These are phyloP conservation scores for Jordanella pulchra DNA, from an alignment of 2,797 vertebrate genomes.

Conservation along the genomic window DNA sequence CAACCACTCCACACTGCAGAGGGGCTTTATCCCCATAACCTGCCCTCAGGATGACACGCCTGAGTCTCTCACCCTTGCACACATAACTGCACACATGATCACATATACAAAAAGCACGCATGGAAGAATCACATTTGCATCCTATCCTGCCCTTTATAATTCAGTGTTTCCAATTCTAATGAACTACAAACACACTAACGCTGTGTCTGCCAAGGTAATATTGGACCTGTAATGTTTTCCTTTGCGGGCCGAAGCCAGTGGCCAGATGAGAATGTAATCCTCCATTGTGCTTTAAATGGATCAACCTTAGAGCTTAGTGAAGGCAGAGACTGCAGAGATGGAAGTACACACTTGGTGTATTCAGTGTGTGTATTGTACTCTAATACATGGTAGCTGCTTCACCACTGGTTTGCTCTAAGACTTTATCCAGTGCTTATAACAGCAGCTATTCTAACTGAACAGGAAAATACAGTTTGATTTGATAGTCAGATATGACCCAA, in stretches of 20 bases:
- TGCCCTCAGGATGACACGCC: conserved; percentile 58
- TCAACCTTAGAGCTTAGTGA: conserved; percentile 67
- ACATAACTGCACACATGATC: conserved; percentile 5
- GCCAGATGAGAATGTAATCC: conserved; percentile 74
- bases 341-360: conserved; percentile 25
- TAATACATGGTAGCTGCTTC: conserved; percentile 29
- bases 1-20: conserved; percentile 73
- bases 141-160: conserved; percentile 16
- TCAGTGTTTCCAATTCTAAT: conserved; percentile 48
- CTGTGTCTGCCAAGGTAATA: conserved; percentile 51
- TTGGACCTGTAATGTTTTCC: conserved; percentile 51
- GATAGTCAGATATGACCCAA: neutral
- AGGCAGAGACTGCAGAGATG: conserved; percentile 40
- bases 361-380: conserved; percentile 30
- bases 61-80: conserved; percentile 37
- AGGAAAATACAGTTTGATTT: neutral
- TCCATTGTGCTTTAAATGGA: conserved; percentile 74
- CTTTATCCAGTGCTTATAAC: neutral
- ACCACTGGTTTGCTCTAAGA: conserved; percentile 8
- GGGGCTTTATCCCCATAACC: conserved; percentile 69
- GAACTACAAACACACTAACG: conserved; percentile 30
- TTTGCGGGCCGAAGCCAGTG: conserved; percentile 55
- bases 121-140: conserved; percentile 7
- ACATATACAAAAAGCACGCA: neutral
- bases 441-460: neutral